These are phyloP conservation scores for Cyanoramphus novaezelandiae DNA, from an alignment of 2,113 vertebrate genomes.

Conservation along the genomic window DNA sequence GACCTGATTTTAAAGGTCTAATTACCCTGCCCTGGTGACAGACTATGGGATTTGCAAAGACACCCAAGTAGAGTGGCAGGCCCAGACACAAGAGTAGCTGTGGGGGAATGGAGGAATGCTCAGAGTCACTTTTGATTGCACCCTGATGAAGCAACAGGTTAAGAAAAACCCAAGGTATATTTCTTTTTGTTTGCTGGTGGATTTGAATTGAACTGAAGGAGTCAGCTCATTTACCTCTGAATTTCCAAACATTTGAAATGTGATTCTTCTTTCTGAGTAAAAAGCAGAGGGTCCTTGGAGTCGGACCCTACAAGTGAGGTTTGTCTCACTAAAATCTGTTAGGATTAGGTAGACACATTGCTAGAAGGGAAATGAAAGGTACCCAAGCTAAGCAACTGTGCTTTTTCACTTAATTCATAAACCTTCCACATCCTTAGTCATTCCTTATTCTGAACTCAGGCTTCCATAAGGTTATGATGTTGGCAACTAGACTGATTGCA, in stretches of 20 bases:
- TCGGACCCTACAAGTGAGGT: neutral
- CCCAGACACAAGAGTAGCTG: neutral
- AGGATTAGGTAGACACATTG: neutral
- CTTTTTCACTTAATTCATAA: neutral
- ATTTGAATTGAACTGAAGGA: neutral
- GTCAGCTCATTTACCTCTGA: neutral
- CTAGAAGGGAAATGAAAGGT: neutral
- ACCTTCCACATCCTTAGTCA: neutral
- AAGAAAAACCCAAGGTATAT: neutral
- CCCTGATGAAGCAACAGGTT: neutral
- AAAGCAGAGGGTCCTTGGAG: neutral
- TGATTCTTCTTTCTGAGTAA: neutral
- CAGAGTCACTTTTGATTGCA: neutral
- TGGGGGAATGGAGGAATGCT: neutral
- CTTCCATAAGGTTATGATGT: neutral
- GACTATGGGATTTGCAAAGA: neutral
- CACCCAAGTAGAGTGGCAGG: neutral
- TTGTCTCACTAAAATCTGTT: neutral
- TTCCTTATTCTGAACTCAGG: neutral
- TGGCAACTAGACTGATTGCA: neutral
- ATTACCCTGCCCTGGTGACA: neutral
- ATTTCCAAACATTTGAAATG: neutral
- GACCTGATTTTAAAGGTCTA: neutral
- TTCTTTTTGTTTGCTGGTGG: conserved; percentile 16
- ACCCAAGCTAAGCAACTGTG: neutral